phyloP scores from a whole-genome alignment of 1,140 invertebrate species.

The Anoplolepis gracilipes region DNA sequence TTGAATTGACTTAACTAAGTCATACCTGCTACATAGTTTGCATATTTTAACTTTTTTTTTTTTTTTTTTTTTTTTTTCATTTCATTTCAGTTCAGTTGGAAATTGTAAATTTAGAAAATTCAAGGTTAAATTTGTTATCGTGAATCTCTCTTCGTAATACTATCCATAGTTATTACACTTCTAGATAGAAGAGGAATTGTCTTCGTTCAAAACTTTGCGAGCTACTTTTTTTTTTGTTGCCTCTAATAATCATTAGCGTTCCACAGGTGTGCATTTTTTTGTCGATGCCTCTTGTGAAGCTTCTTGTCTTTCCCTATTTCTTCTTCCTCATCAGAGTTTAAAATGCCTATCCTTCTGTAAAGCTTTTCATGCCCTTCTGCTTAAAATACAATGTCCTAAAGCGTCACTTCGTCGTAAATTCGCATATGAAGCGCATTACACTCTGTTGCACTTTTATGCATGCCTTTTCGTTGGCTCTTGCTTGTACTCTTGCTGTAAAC shows the following conservation, averaged over 20 bases:
- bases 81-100: background rate
- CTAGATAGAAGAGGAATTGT: background rate
- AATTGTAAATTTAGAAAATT: background rate
- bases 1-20: background rate
- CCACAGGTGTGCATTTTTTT: constrained; percentile 73
- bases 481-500: background rate
- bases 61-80: no score
- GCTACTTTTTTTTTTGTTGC: constrained; percentile 56
- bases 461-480: background rate
- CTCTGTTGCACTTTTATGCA: background rate
- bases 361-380: constrained; percentile 21
- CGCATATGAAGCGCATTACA: background rate
- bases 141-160: background rate
- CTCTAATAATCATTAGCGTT: constrained; percentile 69
- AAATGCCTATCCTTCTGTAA: constrained; percentile 8
- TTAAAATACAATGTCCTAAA: constrained; percentile 29
- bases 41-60: background rate
- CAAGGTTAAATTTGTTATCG: background rate
- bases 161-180: background rate
- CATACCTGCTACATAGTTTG: background rate
- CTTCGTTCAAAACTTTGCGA: background rate
- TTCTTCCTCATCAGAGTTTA: background rate
- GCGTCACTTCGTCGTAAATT: constrained; percentile 2
- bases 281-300: constrained; percentile 62
- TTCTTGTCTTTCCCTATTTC: constrained; percentile 21